These are phyloP conservation scores for human (Homo sapiens) DNA, from an alignment of 2,113 vertebrate genomes.

Conservation along the genomic window GRCh38 chr21:30884001-30884500, in stretches of 20 bases:
- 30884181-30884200: neutral
- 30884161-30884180: neutral
- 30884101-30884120: neutral
- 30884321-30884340: neutral
- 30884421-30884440: neutral
- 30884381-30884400: neutral
- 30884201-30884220: neutral
- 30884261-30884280: neutral
- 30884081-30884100: neutral
- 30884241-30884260: neutral
- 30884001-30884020: neutral
- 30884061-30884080: neutral
- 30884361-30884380: neutral
- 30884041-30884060: neutral
- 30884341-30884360: slow-evolving; percentile 16
- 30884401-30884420: neutral
- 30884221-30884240: neutral
- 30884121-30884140: neutral
- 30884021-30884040: neutral
- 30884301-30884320: neutral
- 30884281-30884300: neutral
- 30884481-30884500: neutral
- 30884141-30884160: neutral
- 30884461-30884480: neutral
- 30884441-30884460: neutral